Evolutionary conservation across 2,888 invertebrate species (phyloP), one percentile per base, ranked within the genome.

Genomic region (Agrotis ipsilon): DNA sequence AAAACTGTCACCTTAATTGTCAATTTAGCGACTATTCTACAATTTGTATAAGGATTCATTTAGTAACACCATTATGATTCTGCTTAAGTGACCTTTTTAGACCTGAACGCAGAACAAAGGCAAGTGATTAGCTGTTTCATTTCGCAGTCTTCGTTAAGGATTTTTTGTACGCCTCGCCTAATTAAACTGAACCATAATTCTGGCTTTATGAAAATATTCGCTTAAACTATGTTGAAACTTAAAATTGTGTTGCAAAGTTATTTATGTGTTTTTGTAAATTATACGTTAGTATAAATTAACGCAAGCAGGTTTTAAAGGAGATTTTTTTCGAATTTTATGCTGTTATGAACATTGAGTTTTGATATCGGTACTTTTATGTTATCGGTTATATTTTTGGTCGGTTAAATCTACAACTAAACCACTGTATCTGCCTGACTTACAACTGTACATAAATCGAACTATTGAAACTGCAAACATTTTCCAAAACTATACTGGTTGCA

Each of bases 171-270:
- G 21, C 70, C 54, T 13, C 19, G 19, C 65, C 61, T 82, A 69
- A 82, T 83, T 75, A 81, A 83, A 68, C 55, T 18, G 27, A 24
- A 45, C 64, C 66, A 71, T 75, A 78, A 76, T 65, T 75, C 62
- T 46, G 43, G 57, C 58, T 81, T 79, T 69, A 62, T 61, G 13
- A 46, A 49, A 49, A 55, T 65, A 59, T 69, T 67, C 45, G 7
- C 32, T 64, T 46, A 51, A 72, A 75, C 60, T 72, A 68, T 19
- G 59, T 48, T 46, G 24, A 27, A 68, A 69, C 67, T 61, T 67
- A 52, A 48, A 74, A 67, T 61, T 46, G 21, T 67, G 24, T 32
- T 55, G 18, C n/a, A 59, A 59, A 21, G 7, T 49, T 48, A 54
- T 78, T 68, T 48, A 48, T 57, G 19, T 27, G 16, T 43, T 27